Base-by-base conservation (phyloP, 2,113 vertebrate genomes). In the Hemichromis elongatus region DNA sequence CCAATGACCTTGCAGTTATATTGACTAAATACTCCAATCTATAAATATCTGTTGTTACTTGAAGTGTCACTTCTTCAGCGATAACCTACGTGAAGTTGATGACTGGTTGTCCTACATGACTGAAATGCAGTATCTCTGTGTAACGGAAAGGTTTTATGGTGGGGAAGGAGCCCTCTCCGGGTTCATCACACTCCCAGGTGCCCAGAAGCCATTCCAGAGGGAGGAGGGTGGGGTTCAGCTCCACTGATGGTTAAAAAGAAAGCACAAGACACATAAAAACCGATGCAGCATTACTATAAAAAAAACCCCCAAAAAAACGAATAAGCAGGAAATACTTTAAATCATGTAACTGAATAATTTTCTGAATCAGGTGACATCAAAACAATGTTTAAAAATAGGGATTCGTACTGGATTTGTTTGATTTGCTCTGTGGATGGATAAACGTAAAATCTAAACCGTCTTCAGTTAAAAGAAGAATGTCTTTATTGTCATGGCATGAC, bases 201-300 rank as follows among this genome's bases (percentile, higher is more conserved):
- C 98, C 98, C 93, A 99, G 93, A 91, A 99, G 97, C 98, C 98
- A 99, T 78, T 98, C 97, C 5, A 99, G 94, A 4, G 98, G 96
- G 18, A 97, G 95, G 88, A 97, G 81, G 42, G 94, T 94, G 0
- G 96, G 93, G 81, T 96, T 98, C 96, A 98, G 89, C 91, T 95
- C 91, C 94, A 95, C 97, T 93, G 42, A 9, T 37, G 28, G 70
- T 75, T 35, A 79, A 90, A 80, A 30, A 30, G 28, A 57, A 56
- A 45, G 37, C 45, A 52, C 4, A 83, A 9, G 87, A 89, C 8
- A 79, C 50, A 90, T 13, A 82, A 21, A 80, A 33, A 78, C 56
- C 10, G 52, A 21, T 53, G 3, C 8, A 18, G 11, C 30, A 55
- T 18, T 37, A 40, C 63, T 45, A 26, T 37, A 10, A n/a, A 47